Percentiles rank a stretch among this genome's conserved stretches.
Evolutionary conservation across 1,140 invertebrate genomes (phyloP).

Genomic region (Streblospio benedicti): DNA sequence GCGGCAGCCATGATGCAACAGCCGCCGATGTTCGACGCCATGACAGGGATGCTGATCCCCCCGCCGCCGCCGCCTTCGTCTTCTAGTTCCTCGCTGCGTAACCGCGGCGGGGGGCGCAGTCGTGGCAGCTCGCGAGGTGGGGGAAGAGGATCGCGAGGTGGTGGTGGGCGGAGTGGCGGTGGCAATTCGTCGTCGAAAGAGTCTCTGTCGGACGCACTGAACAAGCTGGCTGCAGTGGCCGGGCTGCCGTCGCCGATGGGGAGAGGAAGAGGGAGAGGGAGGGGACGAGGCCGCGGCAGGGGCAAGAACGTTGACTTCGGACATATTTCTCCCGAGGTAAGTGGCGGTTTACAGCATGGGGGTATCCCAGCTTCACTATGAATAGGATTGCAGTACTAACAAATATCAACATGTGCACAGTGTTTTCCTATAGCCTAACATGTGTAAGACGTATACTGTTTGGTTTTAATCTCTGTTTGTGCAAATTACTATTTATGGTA

Average conservation of each 20-base stretch:
- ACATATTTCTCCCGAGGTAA: background rate
- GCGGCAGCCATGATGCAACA: background rate
- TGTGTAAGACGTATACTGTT: background rate
- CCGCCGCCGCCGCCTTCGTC: no score
- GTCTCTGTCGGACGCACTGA: no score
- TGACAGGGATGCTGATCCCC: slow-evolving; percentile 8
- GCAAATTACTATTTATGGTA: no score
- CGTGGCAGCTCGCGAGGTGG: no score
- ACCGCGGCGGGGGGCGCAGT: no score
- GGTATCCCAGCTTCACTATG: background rate
- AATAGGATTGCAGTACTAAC: background rate
- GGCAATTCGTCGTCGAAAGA: no score
- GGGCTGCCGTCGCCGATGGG: background rate
- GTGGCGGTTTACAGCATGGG: background rate
- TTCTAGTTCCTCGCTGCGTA: no score
- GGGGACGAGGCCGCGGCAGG: background rate
- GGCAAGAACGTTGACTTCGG: background rate
- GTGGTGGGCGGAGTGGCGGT: no score
- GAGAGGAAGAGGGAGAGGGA: slow-evolving; percentile 1
- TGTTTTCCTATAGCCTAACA: background rate
- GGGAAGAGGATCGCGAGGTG: no score
- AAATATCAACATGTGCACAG: background rate
- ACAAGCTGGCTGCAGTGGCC: background rate
- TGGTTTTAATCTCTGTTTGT: no score
- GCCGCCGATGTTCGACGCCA: slow-evolving; percentile 13